Evolutionary conservation across 2,113 vertebrate genomes (phyloP), one percentile per base, ranked within the genome.

Genomic region (Rhipidura dahli): DNA sequence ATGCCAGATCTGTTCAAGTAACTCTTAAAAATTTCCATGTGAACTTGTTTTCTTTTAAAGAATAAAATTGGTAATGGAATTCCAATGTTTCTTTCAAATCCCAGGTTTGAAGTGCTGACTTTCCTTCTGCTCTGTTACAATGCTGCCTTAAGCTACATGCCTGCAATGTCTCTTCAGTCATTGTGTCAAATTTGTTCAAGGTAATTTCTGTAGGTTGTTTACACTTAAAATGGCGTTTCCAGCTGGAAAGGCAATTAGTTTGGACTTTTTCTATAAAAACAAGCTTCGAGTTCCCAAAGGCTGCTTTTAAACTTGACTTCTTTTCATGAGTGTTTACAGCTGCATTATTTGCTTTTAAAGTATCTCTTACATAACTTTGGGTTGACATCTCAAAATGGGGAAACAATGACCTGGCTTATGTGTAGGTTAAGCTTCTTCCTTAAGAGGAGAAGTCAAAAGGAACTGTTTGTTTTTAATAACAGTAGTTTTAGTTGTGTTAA

Each of bases 41-140:
- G 59, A 63, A 47, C 44, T 39, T 81, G 11, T 86, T 89, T 53
- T 53, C 19, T 90, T 75, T 66, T 35, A 2, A 73, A 47, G 63
- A 61, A 33, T 56, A 33, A 68, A 87, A 51, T 47, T 47, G 13
- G 17, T 78, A 83, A 83, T 57, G 28, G 93, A 81, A 80, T 77
- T 76, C 61, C 69, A 15, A 70, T 75, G 75, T 77, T 84, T 75
- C 37, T 96, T 97, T 91, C 94, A 63, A 89, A 86, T 97, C 89
- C 71, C 61, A 99, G 99, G 96, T 99, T 99, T 97, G 99, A 99
- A 98, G 99, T 99, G 72, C 97, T 99, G 98, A 99, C 99, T 83
- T 99, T 99, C 96, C 98, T 99, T 94, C 97, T 99, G 94, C 98
- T 99, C 90, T 99, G 99, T 96, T 99, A 99, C 97, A 99, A 99